Conservation (phyloP, 1,140 invertebrate species). For the Glossosoma conforme region DNA sequence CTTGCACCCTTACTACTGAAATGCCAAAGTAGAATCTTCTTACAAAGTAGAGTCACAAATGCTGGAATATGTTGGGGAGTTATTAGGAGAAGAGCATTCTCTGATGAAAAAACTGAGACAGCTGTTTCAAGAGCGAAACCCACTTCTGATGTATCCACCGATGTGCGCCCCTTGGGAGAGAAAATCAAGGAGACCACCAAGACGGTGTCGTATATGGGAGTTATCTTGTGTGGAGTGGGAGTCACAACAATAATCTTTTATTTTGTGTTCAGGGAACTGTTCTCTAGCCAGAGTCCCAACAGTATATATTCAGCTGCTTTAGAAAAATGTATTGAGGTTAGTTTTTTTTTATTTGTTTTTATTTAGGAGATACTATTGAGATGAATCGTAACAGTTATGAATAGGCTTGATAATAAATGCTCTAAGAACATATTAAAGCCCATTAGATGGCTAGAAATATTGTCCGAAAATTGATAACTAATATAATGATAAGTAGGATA, state of each 20-base stretch:
- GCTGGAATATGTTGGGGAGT: not conserved
- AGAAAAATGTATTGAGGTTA: slow-evolving; percentile 60
- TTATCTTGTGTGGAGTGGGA: slow-evolving; percentile 74
- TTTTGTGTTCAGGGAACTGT: slow-evolving; percentile 77
- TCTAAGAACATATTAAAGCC: too few species aligned
- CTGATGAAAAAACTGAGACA: slow-evolving; percentile 35
- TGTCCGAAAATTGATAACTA: not conserved
- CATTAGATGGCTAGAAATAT: not conserved
- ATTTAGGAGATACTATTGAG: too few species aligned
- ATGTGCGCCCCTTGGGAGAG: slow-evolving; percentile 60
- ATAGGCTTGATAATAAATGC: too few species aligned
- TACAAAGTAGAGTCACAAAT: slow-evolving; percentile 2
- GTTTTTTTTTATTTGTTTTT: not conserved
- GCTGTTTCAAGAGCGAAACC: slow-evolving; percentile 39
- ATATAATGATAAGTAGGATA: too few species aligned
- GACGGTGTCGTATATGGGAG: slow-evolving; percentile 72
- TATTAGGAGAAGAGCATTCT: slow-evolving; percentile 30
- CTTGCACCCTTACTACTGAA: slow-evolving; percentile 31
- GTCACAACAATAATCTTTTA: slow-evolving; percentile 77
- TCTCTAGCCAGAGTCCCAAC: slow-evolving; percentile 81
- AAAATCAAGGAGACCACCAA: slow-evolving; percentile 85
- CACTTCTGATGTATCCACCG: slow-evolving; percentile 48
- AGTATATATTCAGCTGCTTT: slow-evolving; percentile 77
- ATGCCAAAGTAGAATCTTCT: slow-evolving; percentile 4
- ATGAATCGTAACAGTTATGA: too few species aligned